phyloP scores from a whole-genome alignment of 2,888 invertebrate species.

The Drosophila lacicola region DNA sequence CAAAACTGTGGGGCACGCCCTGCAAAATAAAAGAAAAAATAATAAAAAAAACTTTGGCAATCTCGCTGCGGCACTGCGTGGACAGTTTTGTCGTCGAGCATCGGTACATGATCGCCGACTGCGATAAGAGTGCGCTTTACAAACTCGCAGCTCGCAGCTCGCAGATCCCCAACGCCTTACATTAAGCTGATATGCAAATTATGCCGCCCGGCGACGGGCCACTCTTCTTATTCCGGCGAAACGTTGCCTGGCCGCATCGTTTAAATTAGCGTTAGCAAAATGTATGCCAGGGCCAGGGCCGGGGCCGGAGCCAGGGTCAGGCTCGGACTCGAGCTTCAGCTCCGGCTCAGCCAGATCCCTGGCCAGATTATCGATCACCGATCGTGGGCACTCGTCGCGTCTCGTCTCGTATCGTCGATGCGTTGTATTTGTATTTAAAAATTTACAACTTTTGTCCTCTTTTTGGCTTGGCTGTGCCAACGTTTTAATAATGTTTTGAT shows the following conservation, averaged over 20 bases:
- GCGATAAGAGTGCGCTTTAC: slow-evolving; percentile 66
- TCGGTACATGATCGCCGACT: slow-evolving; percentile 61
- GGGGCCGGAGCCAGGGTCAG: slow-evolving; percentile 32
- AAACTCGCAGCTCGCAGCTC: slow-evolving; percentile 61
- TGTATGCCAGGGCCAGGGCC: slow-evolving; percentile 69
- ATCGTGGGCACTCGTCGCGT: too few relatives aligned
- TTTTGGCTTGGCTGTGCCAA: slow-evolving; percentile 45
- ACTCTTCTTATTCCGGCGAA: slow-evolving; percentile 60
- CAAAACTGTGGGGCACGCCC: slow-evolving; percentile 55
- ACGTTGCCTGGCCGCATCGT: slow-evolving; percentile 56
- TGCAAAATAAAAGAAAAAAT: neutral
- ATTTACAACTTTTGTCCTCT: slow-evolving; percentile 59
- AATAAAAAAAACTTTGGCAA: slow-evolving; percentile 4
- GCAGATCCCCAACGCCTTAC: slow-evolving; percentile 60
- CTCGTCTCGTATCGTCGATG: slow-evolving; percentile 3
- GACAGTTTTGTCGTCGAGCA: slow-evolving; percentile 73
- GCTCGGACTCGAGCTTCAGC: too few relatives aligned
- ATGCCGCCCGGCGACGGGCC: slow-evolving; percentile 44
- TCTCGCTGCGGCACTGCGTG: slow-evolving; percentile 28
- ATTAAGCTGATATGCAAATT: slow-evolving; percentile 81
- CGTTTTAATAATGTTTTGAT: slow-evolving; percentile 81
- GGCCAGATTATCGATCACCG: neutral
- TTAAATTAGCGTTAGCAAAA: slow-evolving; percentile 79
- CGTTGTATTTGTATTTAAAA: slow-evolving; percentile 76
- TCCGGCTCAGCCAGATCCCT: neutral